Percentiles rank a stretch among this genome's conserved stretches.
Conservation (phyloP, 1,140 invertebrate species). For the Acromyrmex echinatior region DNA sequence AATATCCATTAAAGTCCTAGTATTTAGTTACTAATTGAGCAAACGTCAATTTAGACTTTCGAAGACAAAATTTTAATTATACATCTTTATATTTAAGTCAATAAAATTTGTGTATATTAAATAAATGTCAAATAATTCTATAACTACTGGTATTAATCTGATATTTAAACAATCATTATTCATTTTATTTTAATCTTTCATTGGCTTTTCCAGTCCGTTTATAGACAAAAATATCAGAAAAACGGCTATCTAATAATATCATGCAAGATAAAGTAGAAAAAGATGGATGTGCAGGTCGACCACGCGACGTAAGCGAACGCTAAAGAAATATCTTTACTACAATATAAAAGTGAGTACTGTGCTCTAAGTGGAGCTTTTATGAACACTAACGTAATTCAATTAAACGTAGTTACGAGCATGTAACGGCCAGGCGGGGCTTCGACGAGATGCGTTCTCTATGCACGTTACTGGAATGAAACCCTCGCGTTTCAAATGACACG, state of each 20-base stretch:
- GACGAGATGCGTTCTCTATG: slow-evolving; percentile 14
- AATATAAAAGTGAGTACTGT: neutral
- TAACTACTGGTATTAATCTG: neutral
- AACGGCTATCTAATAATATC: neutral
- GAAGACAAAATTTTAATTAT: neutral
- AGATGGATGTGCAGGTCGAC: neutral
- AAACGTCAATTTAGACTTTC: slow-evolving; percentile 6
- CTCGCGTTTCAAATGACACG: slow-evolving; percentile 45
- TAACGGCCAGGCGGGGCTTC: slow-evolving; percentile 41
- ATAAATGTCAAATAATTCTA: neutral
- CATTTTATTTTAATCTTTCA: neutral
- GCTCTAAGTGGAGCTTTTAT: slow-evolving; percentile 42
- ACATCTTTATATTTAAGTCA: neutral
- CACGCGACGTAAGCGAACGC: neutral
- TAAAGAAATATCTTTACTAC: neutral
- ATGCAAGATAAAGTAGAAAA: neutral
- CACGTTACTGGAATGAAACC: slow-evolving; percentile 36
- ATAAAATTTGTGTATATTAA: neutral
- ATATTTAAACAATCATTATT: neutral
- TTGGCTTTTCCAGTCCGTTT: neutral
- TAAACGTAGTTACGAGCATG: slow-evolving; percentile 44
- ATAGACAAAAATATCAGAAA: neutral
- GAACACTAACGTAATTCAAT: slow-evolving; percentile 39
- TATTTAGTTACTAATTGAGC: slow-evolving; percentile 36
- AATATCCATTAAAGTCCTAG: slow-evolving; percentile 22